Evolutionary conservation across 2,797 vertebrate genomes (phyloP).

Genomic region (Discoglossus pictus): DNA sequence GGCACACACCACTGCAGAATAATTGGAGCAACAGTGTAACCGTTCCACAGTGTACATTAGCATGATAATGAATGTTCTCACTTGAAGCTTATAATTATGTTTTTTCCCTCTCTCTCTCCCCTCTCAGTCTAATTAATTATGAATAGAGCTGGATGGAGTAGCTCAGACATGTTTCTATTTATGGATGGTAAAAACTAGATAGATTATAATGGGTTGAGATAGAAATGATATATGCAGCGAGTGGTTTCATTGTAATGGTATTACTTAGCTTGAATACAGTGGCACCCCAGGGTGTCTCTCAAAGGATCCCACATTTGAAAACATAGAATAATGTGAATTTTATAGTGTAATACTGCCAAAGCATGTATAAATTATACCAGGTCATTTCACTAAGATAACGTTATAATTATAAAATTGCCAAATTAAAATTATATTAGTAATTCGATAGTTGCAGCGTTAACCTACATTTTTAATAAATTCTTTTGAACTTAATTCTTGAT

Average conservation of each 20-base stretch:
- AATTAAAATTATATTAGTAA: constrained; percentile 16
- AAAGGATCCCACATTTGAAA: neutral
- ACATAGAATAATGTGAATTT: neutral
- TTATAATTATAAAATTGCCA: neutral
- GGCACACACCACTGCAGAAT: constrained; percentile 57
- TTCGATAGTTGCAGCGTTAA: too few species aligned
- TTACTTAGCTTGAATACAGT: neutral
- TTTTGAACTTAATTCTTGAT: too few species aligned
- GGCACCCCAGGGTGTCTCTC: constrained; percentile 9
- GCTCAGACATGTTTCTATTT: constrained; percentile 61
- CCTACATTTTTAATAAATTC: too few species aligned
- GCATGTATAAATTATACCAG: neutral
- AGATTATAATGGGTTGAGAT: constrained; percentile 54
- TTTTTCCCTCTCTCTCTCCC: constrained; percentile 59
- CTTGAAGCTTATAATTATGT: constrained; percentile 70
- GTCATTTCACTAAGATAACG: constrained; percentile 5
- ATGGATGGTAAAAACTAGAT: constrained; percentile 61
- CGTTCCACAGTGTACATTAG: constrained; percentile 62
- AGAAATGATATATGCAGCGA: constrained; percentile 44
- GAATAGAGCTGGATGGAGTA: constrained; percentile 60
- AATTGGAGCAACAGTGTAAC: constrained; percentile 54
- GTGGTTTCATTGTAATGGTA: constrained; percentile 14
- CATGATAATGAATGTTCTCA: constrained; percentile 73
- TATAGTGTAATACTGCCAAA: neutral
- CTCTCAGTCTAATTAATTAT: constrained; percentile 70